A percentile compares a stretch with the other conserved stretches of the same genome.
These are phyloP conservation scores for Leucosticte australis DNA, from an alignment of 2,113 vertebrate genomes.

Conservation along the genomic window DNA sequence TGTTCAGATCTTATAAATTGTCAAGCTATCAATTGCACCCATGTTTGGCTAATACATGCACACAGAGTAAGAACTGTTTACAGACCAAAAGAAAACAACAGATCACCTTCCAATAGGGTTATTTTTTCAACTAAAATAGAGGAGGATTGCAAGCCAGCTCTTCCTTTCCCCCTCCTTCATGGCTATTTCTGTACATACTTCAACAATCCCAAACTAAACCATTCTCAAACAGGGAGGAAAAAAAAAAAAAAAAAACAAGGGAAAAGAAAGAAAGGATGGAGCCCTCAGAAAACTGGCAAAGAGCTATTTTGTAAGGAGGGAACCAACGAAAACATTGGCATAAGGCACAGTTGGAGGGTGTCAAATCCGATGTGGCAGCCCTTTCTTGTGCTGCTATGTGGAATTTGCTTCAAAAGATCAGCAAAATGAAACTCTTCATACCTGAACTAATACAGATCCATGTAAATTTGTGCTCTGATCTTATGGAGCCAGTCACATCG, in stretches of 20 bases:
- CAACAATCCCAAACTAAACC: slow-evolving; percentile 37
- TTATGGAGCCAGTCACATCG: slow-evolving; percentile 45
- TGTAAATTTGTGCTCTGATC: slow-evolving; percentile 71
- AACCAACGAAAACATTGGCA: slow-evolving; percentile 64
- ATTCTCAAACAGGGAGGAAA: neutral
- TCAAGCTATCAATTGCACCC: neutral
- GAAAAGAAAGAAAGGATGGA: slow-evolving; percentile 51
- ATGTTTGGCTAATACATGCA: neutral
- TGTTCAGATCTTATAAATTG: neutral
- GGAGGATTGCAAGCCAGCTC: neutral
- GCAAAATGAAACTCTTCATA: slow-evolving; percentile 70
- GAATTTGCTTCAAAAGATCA: slow-evolving; percentile 68
- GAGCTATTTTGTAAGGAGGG: slow-evolving; percentile 66
- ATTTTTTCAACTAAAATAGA: slow-evolving; percentile 21
- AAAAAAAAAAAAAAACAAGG: too few species aligned
- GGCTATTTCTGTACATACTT: slow-evolving; percentile 53
- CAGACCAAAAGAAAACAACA: neutral
- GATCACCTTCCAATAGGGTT: slow-evolving; percentile 2
- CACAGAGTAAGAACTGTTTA: slow-evolving; percentile 1
- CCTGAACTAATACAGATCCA: slow-evolving; percentile 73
- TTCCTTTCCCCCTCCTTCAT: slow-evolving; percentile 49
- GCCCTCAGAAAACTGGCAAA: slow-evolving; percentile 67
- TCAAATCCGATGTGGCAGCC: slow-evolving; percentile 73
- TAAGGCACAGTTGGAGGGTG: slow-evolving; percentile 72
- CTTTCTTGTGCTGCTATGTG: slow-evolving; percentile 74